Evolutionary conservation across 2,888 invertebrate species (phyloP), one percentile per base, ranked within the genome.

Genomic region (Hypsopygia costalis): DNA sequence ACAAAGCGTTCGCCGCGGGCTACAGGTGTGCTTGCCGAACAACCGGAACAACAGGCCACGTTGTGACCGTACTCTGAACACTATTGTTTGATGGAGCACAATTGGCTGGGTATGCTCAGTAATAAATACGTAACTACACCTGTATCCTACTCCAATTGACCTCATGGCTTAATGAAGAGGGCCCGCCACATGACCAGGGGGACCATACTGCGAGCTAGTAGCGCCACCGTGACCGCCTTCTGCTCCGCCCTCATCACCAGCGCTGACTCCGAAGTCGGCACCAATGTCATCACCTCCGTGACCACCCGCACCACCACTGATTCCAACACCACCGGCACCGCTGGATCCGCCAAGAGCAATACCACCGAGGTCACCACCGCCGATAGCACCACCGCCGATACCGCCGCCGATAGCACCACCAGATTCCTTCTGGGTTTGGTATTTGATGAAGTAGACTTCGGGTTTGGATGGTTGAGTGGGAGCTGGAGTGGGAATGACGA

Each of bases 361-460:
- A 30, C 58, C 56, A 12, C 58, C 58, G n/a, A 59, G 49, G 27
- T 58, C 64, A 56, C 73, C 74, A 29, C 68, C 71, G 2, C 77
- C 80, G 20, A 79, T 70, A 34, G 79, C 75, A 38, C 79, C 79
- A 41, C 75, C 77, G 8, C 70, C 72, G 33, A 71, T 64, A 29
- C 69, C 73, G 35, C 90, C 91, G 22, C 79, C 79, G 42, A 71
- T 69, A 47, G 82, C 88, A 29, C 81, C 83, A 30, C 78, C 69
- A 44, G 62, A 58, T 51, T 90, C 89, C 66, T 81, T 89, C 81
- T 93, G 93, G 45, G 93, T 93, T 89, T 93, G 94, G 91, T 94
- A 94, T 57, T 93, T 92, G 91, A 94, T 96, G 91, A 96, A 96
- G 92, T 96, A 96, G 42, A 96, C 96, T 87, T 96, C 96, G 42